Evolutionary conservation across 2,113 vertebrate genomes (phyloP).

Genomic region (Fulica atra): DNA sequence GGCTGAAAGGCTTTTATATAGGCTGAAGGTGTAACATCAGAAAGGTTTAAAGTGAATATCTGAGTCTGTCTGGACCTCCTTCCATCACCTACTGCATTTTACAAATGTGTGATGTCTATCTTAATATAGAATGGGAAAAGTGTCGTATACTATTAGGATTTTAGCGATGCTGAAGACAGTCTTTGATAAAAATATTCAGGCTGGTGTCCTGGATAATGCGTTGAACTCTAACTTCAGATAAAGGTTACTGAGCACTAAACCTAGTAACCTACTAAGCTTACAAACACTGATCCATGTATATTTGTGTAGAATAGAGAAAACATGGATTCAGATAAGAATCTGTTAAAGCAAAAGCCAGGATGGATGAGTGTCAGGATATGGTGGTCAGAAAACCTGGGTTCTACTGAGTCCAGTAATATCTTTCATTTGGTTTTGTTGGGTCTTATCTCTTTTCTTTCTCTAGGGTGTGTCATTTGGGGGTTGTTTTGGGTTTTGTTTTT

Average conservation of each 20-base stretch:
- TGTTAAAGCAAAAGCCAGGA: neutral
- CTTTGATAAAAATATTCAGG: neutral
- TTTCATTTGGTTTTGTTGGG: neutral
- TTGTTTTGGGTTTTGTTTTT: neutral
- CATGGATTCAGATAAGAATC: neutral
- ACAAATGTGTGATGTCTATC: neutral
- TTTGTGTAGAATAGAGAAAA: neutral
- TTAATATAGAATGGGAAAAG: neutral
- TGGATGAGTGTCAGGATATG: neutral
- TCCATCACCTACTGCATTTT: neutral
- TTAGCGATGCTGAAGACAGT: neutral
- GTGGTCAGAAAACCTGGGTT: neutral
- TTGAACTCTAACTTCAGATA: neutral
- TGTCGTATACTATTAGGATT: neutral
- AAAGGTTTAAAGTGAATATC: neutral
- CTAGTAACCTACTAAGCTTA: neutral
- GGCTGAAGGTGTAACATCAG: neutral
- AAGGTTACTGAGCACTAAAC: neutral
- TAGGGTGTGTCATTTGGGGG: neutral
- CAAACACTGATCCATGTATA: accelerated
- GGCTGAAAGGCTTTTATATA: neutral
- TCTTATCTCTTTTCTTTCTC: neutral
- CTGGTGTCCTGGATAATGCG: neutral
- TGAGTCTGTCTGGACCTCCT: neutral
- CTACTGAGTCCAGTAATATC: neutral